phyloP scores from a whole-genome alignment of 2,888 invertebrate species.

The Pammene aurita region DNA sequence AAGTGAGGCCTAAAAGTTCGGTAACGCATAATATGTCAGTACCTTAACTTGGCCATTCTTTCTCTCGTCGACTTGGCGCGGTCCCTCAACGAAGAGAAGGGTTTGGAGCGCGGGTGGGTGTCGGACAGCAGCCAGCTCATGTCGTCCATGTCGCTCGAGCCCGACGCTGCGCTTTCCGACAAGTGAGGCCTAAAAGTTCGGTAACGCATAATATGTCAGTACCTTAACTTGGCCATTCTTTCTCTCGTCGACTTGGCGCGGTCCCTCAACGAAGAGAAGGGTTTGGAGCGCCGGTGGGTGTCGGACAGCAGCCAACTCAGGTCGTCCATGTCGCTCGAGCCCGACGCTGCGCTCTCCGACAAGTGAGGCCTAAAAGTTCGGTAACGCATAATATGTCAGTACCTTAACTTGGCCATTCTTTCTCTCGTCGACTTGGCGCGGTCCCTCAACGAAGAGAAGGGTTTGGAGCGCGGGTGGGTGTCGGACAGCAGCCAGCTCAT shows the following conservation, averaged over 20 bases:
- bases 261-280: constrained; percentile 85
- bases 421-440: constrained; percentile 68
- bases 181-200: constrained; percentile 80
- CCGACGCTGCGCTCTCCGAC: constrained; percentile 85
- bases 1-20: constrained; percentile 80
- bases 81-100: constrained; percentile 85
- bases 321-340: constrained; percentile 82
- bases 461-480: constrained; percentile 85
- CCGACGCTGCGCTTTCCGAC: constrained; percentile 85
- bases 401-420: constrained; percentile 73
- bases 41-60: constrained; percentile 73
- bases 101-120: constrained; percentile 85
- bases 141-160: constrained; percentile 82
- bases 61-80: constrained; percentile 68
- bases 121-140: constrained; percentile 88
- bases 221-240: constrained; percentile 73
- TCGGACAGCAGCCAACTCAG: constrained; percentile 88
- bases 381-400: constrained; percentile 17
- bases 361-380: constrained; percentile 80
- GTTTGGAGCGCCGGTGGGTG: constrained; percentile 85
- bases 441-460: constrained; percentile 85
- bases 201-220: constrained; percentile 16
- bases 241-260: constrained; percentile 68
- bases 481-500: constrained; percentile 88
- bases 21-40: constrained; percentile 19